phyloP scores from a whole-genome alignment of 2,113 vertebrate species.

The Daubentonia madagascariensis region DNA sequence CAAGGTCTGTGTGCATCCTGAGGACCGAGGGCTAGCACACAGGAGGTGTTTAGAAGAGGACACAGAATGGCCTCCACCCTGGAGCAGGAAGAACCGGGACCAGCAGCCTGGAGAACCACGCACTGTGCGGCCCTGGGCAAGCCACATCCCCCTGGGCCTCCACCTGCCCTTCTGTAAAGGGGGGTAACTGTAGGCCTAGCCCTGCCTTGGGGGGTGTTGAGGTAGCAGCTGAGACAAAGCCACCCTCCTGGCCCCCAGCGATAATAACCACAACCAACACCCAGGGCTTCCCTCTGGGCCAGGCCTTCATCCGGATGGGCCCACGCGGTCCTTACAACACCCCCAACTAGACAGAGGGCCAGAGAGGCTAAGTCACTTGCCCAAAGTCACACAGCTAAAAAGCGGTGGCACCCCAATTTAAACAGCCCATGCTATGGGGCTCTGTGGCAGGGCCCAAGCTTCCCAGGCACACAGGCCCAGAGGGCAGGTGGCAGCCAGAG shows the following conservation, averaged over 20 bases:
- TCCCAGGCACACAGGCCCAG: not conserved
- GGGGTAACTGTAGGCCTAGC: not conserved
- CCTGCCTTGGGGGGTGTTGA: not conserved
- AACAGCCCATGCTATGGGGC: not conserved
- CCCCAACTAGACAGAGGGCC: not conserved
- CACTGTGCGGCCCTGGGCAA: not conserved
- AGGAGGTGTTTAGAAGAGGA: not conserved
- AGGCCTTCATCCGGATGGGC: not conserved
- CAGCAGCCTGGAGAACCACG: rapidly evolving
- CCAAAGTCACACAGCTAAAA: not conserved
- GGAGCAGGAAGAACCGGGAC: not conserved
- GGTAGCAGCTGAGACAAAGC: not conserved
- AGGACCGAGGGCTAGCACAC: rapidly evolving
- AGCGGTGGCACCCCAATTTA: not conserved
- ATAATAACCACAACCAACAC: not conserved
- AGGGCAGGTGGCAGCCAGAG: not conserved
- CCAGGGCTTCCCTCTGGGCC: not conserved
- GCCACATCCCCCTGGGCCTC: not conserved
- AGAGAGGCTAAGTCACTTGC: not conserved
- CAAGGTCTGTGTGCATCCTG: rapidly evolving
- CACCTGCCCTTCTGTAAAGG: not conserved
- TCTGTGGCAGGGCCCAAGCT: not conserved
- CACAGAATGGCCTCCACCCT: not conserved
- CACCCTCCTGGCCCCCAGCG: no score
- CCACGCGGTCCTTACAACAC: not conserved